A percentile compares a stretch with the other conserved stretches of the same genome.
phyloP scores from a whole-genome alignment of 2,113 vertebrate species.

The Picathartes gymnocephalus region DNA sequence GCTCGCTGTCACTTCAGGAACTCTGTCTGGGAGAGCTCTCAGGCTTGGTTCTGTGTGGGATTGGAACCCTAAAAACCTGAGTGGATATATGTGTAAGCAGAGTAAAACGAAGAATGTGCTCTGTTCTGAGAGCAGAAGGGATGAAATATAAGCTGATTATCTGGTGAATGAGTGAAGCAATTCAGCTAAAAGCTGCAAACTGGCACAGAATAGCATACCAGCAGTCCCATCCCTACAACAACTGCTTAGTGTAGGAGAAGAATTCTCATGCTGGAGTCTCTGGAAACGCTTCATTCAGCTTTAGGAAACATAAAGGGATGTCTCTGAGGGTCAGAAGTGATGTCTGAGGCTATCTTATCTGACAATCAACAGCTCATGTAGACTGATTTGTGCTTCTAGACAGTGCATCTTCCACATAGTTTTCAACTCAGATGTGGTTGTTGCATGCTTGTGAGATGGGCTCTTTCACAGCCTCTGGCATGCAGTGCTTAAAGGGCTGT shows the following conservation, averaged over 20 bases:
- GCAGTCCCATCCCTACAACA: not conserved
- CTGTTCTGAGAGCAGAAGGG: not conserved
- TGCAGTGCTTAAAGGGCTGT: slow-evolving; percentile 9
- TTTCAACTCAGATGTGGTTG: not conserved
- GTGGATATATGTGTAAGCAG: not conserved
- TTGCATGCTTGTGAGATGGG: not conserved
- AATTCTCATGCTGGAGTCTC: not conserved
- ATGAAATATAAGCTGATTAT: slow-evolving; percentile 22
- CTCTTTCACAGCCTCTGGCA: slow-evolving; percentile 24
- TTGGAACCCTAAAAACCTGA: not conserved
- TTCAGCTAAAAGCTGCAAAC: not conserved
- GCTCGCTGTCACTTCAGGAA: not conserved
- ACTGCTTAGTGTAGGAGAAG: not conserved
- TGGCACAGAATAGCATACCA: not conserved
- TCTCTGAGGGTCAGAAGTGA: not conserved
- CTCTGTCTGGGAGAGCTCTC: not conserved
- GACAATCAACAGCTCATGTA: not conserved
- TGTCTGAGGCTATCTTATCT: not conserved
- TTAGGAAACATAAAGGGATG: not conserved
- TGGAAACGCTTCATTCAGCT: not conserved
- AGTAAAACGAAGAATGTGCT: not conserved
- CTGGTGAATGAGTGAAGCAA: not conserved
- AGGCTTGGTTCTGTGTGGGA: not conserved
- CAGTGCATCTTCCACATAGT: not conserved
- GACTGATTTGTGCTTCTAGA: not conserved